Conservation (phyloP, 2,888 invertebrate species). For the Acanthosepion esculentum region DNA sequence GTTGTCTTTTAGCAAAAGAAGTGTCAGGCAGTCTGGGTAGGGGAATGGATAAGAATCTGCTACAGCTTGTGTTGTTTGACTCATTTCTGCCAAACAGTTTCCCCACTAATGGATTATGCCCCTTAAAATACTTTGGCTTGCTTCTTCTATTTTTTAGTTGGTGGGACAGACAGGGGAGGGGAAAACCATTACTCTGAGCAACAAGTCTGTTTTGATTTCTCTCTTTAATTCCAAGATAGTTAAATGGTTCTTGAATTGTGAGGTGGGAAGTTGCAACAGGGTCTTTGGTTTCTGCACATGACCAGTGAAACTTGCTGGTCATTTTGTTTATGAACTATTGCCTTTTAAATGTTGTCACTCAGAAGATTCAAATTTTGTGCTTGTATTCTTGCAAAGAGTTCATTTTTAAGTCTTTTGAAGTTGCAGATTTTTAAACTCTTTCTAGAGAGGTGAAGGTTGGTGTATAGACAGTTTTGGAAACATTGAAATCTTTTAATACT, state of each 20-base stretch:
- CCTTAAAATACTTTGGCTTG: slow-evolving; percentile 38
- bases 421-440: too few species aligned
- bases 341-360: background rate
- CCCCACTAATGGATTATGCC: slow-evolving; percentile 13
- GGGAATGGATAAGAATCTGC: background rate
- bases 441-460: too few species aligned
- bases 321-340: background rate
- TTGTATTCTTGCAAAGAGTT: too few species aligned
- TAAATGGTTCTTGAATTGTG: background rate
- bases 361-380: background rate
- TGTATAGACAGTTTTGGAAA: too few species aligned
- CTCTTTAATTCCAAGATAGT: background rate
- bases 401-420: background rate
- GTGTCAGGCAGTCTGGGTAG: background rate
- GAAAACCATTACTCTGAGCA: background rate
- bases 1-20: background rate
- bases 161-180: background rate
- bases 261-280: background rate
- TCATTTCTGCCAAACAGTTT: background rate
- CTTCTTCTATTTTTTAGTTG: background rate
- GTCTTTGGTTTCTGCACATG: background rate
- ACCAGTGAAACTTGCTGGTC: background rate
- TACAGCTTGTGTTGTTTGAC: background rate
- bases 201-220: background rate
- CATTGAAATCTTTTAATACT: too few species aligned